phyloP scores from a whole-genome alignment of 2,888 invertebrate species.

The Pterostichus niger region DNA sequence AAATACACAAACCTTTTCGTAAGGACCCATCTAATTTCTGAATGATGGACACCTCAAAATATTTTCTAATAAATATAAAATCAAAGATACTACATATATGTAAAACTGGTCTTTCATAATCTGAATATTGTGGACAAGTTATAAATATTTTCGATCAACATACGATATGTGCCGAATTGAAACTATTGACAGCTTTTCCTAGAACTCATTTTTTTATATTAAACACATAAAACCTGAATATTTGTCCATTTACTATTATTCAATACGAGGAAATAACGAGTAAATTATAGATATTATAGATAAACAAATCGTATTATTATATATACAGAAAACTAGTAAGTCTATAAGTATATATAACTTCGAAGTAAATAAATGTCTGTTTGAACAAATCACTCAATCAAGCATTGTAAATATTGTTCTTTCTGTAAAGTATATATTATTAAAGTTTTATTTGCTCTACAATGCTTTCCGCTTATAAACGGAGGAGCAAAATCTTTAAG shows the following conservation, averaged over 20 bases:
- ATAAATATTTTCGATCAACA: too few species aligned
- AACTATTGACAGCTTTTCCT: too few species aligned
- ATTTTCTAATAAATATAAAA: too few species aligned
- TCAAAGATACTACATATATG: too few species aligned
- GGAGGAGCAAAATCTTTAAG: background rate
- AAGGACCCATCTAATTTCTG: too few species aligned
- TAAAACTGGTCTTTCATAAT: too few species aligned
- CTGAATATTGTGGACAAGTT: too few species aligned
- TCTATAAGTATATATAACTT: slow-evolving; percentile 7
- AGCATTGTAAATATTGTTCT: slow-evolving; percentile 41
- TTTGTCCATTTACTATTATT: background rate
- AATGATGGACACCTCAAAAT: too few species aligned
- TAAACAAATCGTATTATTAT: slow-evolving; percentile 30
- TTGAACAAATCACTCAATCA: slow-evolving; percentile 38
- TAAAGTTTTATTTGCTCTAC: slow-evolving; percentile 36
- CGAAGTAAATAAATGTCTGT: slow-evolving; percentile 33
- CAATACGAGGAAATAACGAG: background rate
- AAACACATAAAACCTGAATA: background rate
- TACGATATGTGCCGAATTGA: too few species aligned
- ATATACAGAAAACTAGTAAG: slow-evolving; percentile 7
- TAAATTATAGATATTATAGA: background rate
- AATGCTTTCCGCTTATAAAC: slow-evolving; percentile 14
- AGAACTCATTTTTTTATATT: background rate
- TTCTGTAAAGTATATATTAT: slow-evolving; percentile 41
- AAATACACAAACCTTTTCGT: too few species aligned